Evolutionary conservation across 1,140 invertebrate species (phyloP).

Genomic region (Idris sp.): DNA sequence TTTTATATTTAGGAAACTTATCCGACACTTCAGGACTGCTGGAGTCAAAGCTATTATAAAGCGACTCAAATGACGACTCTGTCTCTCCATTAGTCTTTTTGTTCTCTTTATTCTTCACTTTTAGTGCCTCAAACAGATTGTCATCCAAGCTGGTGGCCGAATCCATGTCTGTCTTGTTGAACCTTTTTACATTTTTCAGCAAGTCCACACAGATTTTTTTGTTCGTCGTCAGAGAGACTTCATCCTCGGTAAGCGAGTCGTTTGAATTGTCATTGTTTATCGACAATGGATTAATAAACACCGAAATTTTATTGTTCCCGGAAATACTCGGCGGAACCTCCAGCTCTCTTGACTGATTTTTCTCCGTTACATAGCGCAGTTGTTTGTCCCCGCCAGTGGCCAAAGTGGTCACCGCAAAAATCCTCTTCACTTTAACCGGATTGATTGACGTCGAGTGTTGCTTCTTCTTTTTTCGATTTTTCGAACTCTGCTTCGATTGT

Average conservation of each 20-base stretch:
- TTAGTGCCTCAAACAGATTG: constrained; percentile 71
- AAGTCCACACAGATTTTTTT: constrained; percentile 67
- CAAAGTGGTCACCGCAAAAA: constrained; percentile 78
- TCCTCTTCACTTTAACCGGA: constrained; percentile 76
- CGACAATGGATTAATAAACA: constrained; percentile 80
- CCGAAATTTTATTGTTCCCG: constrained; percentile 77
- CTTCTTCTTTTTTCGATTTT: constrained; percentile 56
- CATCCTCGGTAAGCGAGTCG: constrained; percentile 71
- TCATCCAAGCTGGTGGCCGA: constrained; percentile 73
- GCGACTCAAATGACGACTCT: constrained; percentile 73
- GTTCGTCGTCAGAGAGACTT: constrained; percentile 56
- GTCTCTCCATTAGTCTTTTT: constrained; percentile 72
- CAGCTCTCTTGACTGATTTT: constrained; percentile 78
- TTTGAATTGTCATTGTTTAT: constrained; percentile 72
- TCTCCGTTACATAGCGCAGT: constrained; percentile 78
- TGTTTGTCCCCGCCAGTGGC: constrained; percentile 73
- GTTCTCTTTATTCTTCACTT: constrained; percentile 62
- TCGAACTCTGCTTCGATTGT: constrained; percentile 62
- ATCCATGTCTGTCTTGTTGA: constrained; percentile 71
- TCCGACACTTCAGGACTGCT: constrained; percentile 71
- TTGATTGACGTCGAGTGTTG: constrained; percentile 66
- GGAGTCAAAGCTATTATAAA: constrained; percentile 74
- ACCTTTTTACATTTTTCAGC: constrained; percentile 73
- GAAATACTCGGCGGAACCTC: constrained; percentile 79
- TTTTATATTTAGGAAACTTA: constrained; percentile 62